These are phyloP conservation scores for Cremastinae sp. DNA, from an alignment of 2,888 invertebrate species.

Conservation along the genomic window DNA sequence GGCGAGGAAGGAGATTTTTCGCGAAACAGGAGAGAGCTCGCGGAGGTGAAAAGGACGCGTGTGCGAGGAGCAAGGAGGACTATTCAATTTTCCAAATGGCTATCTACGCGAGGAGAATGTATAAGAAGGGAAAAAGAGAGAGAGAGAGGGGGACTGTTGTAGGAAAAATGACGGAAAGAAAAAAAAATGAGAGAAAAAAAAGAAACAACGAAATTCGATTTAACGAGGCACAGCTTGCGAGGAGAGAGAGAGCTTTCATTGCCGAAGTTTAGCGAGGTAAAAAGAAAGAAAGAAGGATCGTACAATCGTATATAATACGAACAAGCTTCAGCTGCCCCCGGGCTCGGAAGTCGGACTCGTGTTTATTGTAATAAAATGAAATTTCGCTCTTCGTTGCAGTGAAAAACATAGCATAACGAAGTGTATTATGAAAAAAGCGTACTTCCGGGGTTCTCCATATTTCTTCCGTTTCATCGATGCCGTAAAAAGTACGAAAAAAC, in stretches of 20 bases:
- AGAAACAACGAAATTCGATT: slow-evolving; percentile 52
- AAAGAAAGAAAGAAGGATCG: slow-evolving; percentile 1
- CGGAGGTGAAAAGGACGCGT: slow-evolving; percentile 27
- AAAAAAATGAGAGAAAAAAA: slow-evolving; percentile 17
- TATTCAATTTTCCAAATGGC: slow-evolving; percentile 60
- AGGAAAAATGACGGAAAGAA: slow-evolving; percentile 17
- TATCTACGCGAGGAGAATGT: slow-evolving; percentile 47
- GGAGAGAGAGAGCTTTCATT: slow-evolving; percentile 25
- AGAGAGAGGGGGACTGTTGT: slow-evolving; percentile 38
- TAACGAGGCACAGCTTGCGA: slow-evolving; percentile 52
- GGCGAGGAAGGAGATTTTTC: slow-evolving; percentile 3
- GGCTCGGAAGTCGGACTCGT: slow-evolving; percentile 31
- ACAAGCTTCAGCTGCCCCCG: slow-evolving; percentile 12
- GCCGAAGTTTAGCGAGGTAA: slow-evolving; percentile 10
- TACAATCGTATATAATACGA: slow-evolving; percentile 4
- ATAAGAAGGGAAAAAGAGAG: slow-evolving; percentile 26
- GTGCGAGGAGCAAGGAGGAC: slow-evolving; percentile 48
- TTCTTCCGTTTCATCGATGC: too few species aligned
- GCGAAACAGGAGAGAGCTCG: slow-evolving; percentile 3
- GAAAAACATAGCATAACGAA: slow-evolving; percentile 25
- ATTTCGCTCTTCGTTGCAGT: slow-evolving; percentile 43
- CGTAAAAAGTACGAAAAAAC: too few species aligned
- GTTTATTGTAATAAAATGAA: slow-evolving; percentile 53
- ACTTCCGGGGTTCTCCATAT: too few species aligned
- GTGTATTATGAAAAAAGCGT: neutral